phyloP scores from a whole-genome alignment of 2,113 vertebrate species.

The Ginglymostoma cirratum region DNA sequence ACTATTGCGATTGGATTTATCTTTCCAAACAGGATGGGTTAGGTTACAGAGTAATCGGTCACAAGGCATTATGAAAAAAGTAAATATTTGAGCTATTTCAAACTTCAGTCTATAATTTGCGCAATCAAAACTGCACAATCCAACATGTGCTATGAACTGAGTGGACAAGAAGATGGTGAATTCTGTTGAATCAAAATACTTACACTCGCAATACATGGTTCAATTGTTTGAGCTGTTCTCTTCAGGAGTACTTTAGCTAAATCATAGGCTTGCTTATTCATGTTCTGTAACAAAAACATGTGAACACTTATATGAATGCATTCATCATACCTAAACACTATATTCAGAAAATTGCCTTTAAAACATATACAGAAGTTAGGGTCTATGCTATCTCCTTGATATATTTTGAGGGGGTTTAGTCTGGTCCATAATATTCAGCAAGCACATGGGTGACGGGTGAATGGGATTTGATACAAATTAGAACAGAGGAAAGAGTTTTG shows the following conservation, averaged over 20 bases:
- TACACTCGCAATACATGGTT: conserved; percentile 95
- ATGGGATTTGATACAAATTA: no score
- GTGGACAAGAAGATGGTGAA: neutral
- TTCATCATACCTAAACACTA: neutral
- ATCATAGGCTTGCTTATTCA: conserved; percentile 98
- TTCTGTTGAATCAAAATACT: conserved; percentile 47
- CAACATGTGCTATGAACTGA: neutral
- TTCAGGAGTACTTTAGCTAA: conserved; percentile 92
- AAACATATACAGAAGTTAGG: no score
- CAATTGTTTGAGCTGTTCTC: conserved; percentile 94
- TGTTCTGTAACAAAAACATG: conserved; percentile 69
- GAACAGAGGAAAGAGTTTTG: no score
- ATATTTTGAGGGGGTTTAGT: no score
- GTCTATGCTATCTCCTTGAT: no score
- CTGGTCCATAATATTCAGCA: no score
- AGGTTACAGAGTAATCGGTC: conserved; percentile 4
- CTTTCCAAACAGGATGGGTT: conserved; percentile 3
- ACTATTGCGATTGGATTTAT: neutral
- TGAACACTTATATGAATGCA: neutral
- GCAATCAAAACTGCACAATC: conserved; percentile 5
- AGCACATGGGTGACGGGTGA: no score
- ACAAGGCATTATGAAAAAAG: neutral
- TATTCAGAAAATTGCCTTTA: neutral
- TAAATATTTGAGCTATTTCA: neutral
- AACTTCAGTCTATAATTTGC: neutral